Conservation (phyloP, 2,888 invertebrate genomes). For the Dicycla oo region DNA sequence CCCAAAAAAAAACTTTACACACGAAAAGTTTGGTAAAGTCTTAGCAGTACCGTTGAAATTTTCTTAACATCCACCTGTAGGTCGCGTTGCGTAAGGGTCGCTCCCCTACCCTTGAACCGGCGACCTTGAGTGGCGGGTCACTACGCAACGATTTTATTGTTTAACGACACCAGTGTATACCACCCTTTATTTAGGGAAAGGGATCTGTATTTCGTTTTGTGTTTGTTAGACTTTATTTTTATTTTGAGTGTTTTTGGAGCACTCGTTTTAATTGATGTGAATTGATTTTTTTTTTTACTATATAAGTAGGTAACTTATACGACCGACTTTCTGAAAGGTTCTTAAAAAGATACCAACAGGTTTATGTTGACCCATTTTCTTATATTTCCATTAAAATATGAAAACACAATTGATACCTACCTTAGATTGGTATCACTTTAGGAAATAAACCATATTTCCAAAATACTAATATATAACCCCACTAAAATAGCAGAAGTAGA, state of each 20-base stretch:
- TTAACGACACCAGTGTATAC: constrained; percentile 65
- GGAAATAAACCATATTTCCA: too few relatives aligned
- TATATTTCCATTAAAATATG: neutral
- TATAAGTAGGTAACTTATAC: too few relatives aligned
- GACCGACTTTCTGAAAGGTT: neutral
- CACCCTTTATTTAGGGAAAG: constrained; percentile 66
- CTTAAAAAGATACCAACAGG: neutral
- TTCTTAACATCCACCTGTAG: constrained; percentile 74
- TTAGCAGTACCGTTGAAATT: constrained; percentile 47
- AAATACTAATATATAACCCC: neutral
- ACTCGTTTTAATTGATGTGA: neutral
- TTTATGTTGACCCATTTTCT: neutral
- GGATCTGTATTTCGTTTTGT: constrained; percentile 16
- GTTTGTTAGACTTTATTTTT: constrained; percentile 16
- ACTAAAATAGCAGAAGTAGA: neutral
- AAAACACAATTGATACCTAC: neutral
- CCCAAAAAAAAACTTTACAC: constrained; percentile 27
- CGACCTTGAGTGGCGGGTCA: constrained; percentile 79
- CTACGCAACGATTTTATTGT: constrained; percentile 75
- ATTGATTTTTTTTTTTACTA: neutral
- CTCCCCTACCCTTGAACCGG: constrained; percentile 80
- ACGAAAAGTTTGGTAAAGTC: constrained; percentile 32
- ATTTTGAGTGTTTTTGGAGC: constrained; percentile 11
- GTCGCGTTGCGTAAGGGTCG: constrained; percentile 72
- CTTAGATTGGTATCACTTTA: too few relatives aligned